Evolutionary conservation across 2,888 invertebrate genomes (phyloP).

Genomic region (Phaedon cochleariae): DNA sequence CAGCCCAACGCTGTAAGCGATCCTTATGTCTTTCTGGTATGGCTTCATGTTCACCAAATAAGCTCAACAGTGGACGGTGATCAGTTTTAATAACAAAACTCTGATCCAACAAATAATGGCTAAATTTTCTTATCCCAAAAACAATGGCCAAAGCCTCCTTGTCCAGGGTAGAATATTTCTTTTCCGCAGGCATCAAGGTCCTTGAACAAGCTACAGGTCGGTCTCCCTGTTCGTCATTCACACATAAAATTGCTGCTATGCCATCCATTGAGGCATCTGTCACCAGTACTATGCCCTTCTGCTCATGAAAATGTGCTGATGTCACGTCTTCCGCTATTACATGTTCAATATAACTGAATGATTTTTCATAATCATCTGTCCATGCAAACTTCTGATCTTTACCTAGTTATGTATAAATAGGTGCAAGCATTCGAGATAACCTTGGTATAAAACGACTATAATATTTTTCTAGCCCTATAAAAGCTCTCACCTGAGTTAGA

Average conservation of each 20-base stretch:
- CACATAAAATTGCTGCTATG: conserved; percentile 7
- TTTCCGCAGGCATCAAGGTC: conserved; percentile 45
- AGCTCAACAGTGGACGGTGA: conserved; percentile 50
- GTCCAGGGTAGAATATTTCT: conserved; percentile 33
- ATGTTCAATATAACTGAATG: conserved; percentile 28
- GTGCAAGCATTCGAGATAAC: conserved; percentile 18
- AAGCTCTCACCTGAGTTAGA: conserved; percentile 25
- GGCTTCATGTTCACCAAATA: conserved; percentile 38
- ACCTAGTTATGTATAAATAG: conserved; percentile 30
- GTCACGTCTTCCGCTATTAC: conserved; percentile 19
- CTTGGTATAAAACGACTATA: conserved; percentile 30
- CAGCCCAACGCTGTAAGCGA: conserved; percentile 3
- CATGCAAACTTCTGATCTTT: conserved; percentile 22
- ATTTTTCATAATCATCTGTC: conserved; percentile 26
- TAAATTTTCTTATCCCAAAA: conserved; percentile 50
- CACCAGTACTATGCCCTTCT: conserved; percentile 22
- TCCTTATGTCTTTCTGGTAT: conserved; percentile 2
- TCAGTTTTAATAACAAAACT: conserved; percentile 49
- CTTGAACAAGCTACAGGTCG: conserved; percentile 47
- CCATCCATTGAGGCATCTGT: conserved; percentile 23
- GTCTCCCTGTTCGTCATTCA: conserved; percentile 17
- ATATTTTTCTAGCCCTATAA: conserved; percentile 34
- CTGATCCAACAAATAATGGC: conserved; percentile 50
- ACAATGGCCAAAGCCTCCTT: conserved; percentile 51
- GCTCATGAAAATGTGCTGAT: conserved; percentile 31